Evolutionary conservation across 2,113 vertebrate genomes (phyloP).

Genomic region (Astur gentilis): DNA sequence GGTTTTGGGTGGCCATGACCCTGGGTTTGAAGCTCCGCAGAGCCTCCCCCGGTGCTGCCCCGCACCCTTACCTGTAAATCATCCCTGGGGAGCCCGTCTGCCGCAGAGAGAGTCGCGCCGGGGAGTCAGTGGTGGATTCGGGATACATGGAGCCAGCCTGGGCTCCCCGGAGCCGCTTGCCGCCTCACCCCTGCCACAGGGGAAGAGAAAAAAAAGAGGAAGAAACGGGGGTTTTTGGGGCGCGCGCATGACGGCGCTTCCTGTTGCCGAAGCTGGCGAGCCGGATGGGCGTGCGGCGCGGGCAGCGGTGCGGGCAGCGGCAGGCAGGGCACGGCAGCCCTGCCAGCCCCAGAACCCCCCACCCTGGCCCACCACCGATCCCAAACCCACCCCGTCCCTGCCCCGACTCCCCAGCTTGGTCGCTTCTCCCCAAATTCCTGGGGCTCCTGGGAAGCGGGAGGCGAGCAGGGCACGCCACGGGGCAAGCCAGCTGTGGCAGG

Average conservation of each 20-base stretch:
- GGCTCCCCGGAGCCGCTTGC: slow-evolving; percentile 17
- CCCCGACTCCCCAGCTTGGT: neutral
- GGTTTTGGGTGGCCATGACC: neutral
- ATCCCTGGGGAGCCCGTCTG: slow-evolving; percentile 97
- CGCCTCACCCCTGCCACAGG: slow-evolving; percentile 39
- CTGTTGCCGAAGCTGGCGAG: neutral
- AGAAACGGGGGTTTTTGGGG: neutral
- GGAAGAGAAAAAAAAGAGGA: slow-evolving; percentile 42
- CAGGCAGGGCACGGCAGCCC: neutral
- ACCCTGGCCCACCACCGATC: neutral
- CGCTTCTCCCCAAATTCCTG: neutral
- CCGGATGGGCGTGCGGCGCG: neutral
- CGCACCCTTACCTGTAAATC: slow-evolving; percentile 90
- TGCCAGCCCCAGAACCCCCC: neutral
- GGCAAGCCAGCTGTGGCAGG: neutral
- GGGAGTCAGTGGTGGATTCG: slow-evolving; percentile 98
- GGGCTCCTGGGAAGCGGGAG: rapidly evolving
- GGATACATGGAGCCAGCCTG: slow-evolving; percentile 94
- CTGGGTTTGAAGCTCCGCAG: neutral
- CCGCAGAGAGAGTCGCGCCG: slow-evolving; percentile 92
- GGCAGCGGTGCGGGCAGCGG: rapidly evolving
- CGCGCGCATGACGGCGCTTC: neutral
- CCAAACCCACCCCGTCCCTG: rapidly evolving
- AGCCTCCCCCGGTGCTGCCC: too few species aligned
- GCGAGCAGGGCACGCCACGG: rapidly evolving